Evolutionary conservation across 2,888 invertebrate species (phyloP), one percentile per base, ranked within the genome.

Genomic region (Drosophila yooni): DNA sequence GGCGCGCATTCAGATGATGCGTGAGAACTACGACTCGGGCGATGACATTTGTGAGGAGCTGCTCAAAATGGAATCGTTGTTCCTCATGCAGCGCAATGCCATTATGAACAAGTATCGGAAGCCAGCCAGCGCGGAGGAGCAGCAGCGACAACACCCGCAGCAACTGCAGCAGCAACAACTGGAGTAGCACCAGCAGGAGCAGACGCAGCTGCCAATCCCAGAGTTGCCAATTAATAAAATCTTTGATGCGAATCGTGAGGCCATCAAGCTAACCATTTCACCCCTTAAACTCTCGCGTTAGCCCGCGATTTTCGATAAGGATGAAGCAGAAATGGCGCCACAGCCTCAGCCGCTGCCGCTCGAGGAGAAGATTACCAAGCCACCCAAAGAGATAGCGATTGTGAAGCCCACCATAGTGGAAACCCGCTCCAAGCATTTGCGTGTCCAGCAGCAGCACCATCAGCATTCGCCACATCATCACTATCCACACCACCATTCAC

Each of bases 21-120:
- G 93, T 1, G 91, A 91, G 11, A 92, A 91, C 60, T 92, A 91
- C 57, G 92, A 92, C 69, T 89, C 92, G 0, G 91, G 89, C 1
- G 93, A 92, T 75, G 92, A 92, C 74, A 91, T 92, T 2, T 90
- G 92, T 60, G 92, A 92, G 50, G 92, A 92, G 64, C 72, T 92
- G 36, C 82, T 89, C 2, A 92, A 92, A 76, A 92, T 92, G 92
- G 92, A 92, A 38, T 91, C 89, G n/a, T 67, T 92, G 10, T 91
- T 92, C 31, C 61, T 92, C 3, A 87, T 89, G 54, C 92, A 92
- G 38, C 92, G 91, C 70, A 92, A 92, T 54, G 83, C 92, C 8
- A 92, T 92, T 10, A 70, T 92, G 51, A 91, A 91, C 29, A 92
- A 92, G 60, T 92, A 92, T 29, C 73, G 64, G 2, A 81, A 79